Conservation (phyloP, 1,140 invertebrate species). For the Danaus melanippus region DNA sequence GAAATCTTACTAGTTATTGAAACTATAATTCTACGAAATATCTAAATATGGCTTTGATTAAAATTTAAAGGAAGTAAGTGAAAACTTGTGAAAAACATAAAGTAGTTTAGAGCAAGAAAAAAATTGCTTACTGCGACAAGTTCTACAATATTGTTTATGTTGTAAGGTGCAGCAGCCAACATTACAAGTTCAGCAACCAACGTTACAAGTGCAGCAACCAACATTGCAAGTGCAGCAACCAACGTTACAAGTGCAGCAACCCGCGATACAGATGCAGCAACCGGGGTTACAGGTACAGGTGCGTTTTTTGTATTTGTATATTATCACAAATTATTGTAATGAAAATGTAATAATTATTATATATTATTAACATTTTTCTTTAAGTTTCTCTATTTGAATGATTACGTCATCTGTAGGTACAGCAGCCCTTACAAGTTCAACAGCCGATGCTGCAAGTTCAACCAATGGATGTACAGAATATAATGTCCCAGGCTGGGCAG, state of each 20-base stretch:
- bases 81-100: too few relatives aligned
- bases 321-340: too few relatives aligned
- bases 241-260: constrained; percentile 42
- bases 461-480: constrained; percentile 61
- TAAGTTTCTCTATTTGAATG: too few relatives aligned
- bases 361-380: too few relatives aligned
- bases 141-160: constrained; percentile 5
- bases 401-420: not conserved
- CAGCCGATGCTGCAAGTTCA: constrained; percentile 59
- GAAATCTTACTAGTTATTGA: not conserved
- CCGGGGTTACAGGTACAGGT: constrained; percentile 11
- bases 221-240: constrained; percentile 27
- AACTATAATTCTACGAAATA: not conserved
- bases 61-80: too few relatives aligned
- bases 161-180: constrained; percentile 35
- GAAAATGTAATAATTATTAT: too few relatives aligned
- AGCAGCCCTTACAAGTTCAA: constrained; percentile 12
- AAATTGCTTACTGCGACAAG: not conserved
- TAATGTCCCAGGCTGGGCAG: constrained; percentile 59
- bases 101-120: too few relatives aligned
- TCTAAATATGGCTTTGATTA: not conserved
- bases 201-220: constrained; percentile 23
- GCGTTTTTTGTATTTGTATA: not conserved
- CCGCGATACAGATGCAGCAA: constrained; percentile 46
- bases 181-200: constrained; percentile 28